Evolutionary conservation across 2,113 vertebrate genomes (phyloP).

Genomic region (Prunella fulvescens): DNA sequence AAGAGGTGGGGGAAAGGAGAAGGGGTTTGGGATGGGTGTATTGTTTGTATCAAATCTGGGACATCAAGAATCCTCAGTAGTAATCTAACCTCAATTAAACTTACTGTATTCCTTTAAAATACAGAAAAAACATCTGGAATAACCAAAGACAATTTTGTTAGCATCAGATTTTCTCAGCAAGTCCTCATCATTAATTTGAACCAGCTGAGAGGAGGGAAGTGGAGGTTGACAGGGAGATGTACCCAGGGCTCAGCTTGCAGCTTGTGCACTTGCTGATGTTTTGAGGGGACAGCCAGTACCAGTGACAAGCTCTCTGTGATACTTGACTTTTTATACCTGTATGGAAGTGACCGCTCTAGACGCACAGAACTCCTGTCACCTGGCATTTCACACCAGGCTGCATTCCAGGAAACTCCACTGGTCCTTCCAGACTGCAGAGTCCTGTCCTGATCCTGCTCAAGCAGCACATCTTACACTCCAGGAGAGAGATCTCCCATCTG

Average conservation of each 20-base stretch:
- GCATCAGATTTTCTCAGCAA: not conserved
- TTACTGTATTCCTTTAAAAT: not conserved
- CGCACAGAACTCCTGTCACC: not conserved
- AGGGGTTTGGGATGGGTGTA: not conserved
- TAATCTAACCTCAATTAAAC: not conserved
- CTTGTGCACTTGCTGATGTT: not conserved
- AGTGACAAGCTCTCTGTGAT: not conserved
- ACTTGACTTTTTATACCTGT: not conserved
- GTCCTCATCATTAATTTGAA: not conserved
- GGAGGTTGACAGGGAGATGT: not conserved
- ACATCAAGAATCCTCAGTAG: not conserved
- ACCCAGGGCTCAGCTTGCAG: not conserved
- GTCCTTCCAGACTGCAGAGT: not conserved
- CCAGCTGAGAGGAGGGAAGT: not conserved
- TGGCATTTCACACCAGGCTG: not conserved
- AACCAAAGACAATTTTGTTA: not conserved
- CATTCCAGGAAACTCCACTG: not conserved
- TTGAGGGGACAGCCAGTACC: rapidly evolving
- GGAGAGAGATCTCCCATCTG: not conserved
- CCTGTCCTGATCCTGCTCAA: not conserved
- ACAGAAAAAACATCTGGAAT: not conserved
- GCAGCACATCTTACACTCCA: not conserved
- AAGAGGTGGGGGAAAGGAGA: not conserved
- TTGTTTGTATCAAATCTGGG: not conserved
- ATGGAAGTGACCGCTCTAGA: not conserved